A percentile compares a stretch with the other conserved stretches of the same genome.
Conservation (phyloP, 2,888 invertebrate species). For the Xestoiulus laeticollis region DNA sequence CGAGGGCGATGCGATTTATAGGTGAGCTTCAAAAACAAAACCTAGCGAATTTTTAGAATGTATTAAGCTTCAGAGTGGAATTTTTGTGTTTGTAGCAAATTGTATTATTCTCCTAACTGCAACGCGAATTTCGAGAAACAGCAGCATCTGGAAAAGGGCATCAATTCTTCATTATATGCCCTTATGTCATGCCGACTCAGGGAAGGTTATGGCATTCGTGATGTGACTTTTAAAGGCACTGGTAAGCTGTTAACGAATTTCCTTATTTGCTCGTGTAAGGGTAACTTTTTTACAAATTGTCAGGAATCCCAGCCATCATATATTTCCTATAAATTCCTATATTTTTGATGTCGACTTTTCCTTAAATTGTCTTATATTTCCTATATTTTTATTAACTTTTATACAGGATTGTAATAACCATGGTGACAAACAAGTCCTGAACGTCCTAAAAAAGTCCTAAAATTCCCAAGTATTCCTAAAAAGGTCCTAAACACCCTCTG, state of each 20-base stretch:
- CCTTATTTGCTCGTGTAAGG: too few relatives aligned
- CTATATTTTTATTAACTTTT: too few relatives aligned
- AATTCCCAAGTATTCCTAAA: too few relatives aligned
- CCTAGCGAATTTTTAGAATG: neutral
- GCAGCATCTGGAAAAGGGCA: slow-evolving; percentile 71
- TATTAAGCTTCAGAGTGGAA: neutral
- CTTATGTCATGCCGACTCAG: slow-evolving; percentile 77
- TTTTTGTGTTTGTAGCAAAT: neutral
- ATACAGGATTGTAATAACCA: too few relatives aligned
- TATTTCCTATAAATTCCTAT: too few relatives aligned
- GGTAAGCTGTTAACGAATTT: neutral
- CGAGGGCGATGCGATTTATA: slow-evolving; percentile 28
- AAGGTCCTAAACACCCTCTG: too few relatives aligned
- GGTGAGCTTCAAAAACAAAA: neutral
- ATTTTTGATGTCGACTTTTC: too few relatives aligned
- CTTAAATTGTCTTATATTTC: too few relatives aligned
- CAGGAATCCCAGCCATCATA: too few relatives aligned
- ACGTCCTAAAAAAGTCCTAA: too few relatives aligned
- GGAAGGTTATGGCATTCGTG: slow-evolving; percentile 77
- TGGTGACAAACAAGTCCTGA: too few relatives aligned
- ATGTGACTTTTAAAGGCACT: slow-evolving; percentile 63
- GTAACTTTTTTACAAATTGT: too few relatives aligned
- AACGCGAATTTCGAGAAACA: slow-evolving; percentile 69
- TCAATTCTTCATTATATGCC: slow-evolving; percentile 66
- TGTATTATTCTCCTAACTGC: slow-evolving; percentile 27